Evolutionary conservation across 2,888 invertebrate species (phyloP).

Genomic region (Cyaniris semiargus): DNA sequence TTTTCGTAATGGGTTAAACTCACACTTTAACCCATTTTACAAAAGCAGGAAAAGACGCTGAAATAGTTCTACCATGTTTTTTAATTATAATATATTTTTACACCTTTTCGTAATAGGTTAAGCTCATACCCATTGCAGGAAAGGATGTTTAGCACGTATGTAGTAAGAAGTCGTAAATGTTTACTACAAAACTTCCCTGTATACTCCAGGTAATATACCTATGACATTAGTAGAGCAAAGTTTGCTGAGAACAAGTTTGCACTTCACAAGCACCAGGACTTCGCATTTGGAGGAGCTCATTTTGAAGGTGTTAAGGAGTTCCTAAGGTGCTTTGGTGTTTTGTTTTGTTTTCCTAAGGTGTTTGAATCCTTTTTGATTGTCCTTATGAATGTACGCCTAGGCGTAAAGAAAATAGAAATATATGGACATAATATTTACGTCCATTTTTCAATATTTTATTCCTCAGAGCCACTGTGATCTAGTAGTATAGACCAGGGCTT

Average conservation of each 20-base stretch:
- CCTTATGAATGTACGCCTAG: too few species aligned
- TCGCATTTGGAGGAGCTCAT: not conserved
- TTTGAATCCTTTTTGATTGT: too few species aligned
- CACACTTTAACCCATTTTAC: not conserved
- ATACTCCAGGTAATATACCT: not conserved
- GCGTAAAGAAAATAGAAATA: too few species aligned
- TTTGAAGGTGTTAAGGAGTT: not conserved
- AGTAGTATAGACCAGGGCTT: too few species aligned
- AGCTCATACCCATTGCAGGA: not conserved
- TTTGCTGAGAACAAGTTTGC: not conserved
- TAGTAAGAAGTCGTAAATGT: not conserved
- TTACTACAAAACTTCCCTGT: not conserved
- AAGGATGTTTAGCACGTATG: not conserved
- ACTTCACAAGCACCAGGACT: not conserved
- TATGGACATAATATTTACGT: too few species aligned
- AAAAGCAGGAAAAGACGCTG: not conserved
- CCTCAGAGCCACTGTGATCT: too few species aligned
- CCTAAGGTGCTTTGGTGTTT: not conserved
- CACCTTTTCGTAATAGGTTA: not conserved
- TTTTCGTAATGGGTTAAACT: not conserved
- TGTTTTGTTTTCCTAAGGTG: too few species aligned
- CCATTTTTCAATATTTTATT: too few species aligned
- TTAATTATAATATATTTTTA: too few species aligned
- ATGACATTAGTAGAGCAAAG: slow-evolving; percentile 3
- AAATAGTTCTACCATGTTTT: not conserved